phyloP scores from a whole-genome alignment of 1,140 invertebrate genomes.

The Scaptomyza graminum region DNA sequence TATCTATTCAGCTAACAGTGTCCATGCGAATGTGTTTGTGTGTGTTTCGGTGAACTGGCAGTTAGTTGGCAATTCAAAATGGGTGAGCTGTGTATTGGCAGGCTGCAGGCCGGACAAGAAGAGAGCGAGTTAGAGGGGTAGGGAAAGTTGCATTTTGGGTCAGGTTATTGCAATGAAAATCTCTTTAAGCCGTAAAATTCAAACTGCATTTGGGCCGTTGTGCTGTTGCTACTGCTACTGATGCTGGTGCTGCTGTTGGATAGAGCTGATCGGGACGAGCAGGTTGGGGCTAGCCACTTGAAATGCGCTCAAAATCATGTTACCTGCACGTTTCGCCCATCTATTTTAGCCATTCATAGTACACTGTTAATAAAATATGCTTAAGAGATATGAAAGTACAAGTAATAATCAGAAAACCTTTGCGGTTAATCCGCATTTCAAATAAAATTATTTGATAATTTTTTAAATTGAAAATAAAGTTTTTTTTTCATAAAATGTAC shows the following conservation, averaged over 20 bases:
- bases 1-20: constrained; percentile 20
- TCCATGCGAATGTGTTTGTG: constrained; percentile 34
- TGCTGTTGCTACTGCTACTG: constrained; percentile 12
- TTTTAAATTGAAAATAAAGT: no score
- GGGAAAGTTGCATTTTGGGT: constrained; percentile 58
- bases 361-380: not conserved
- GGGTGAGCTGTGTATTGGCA: constrained; percentile 53
- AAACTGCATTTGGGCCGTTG: constrained; percentile 68
- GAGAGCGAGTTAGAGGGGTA: constrained; percentile 13
- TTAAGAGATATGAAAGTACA: not conserved
- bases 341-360: constrained; percentile 40
- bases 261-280: not conserved
- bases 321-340: constrained; percentile 73
- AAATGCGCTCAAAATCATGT: constrained; percentile 70
- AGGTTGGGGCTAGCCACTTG: constrained; percentile 48
- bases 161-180: constrained; percentile 79
- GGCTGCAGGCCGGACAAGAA: constrained; percentile 44
- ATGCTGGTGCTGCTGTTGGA: not conserved
- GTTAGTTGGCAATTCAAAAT: constrained; percentile 69
- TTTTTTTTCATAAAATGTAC: no score
- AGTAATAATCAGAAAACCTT: not conserved
- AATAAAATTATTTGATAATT: no score
- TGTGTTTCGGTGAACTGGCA: constrained; percentile 38
- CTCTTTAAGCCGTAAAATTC: constrained; percentile 75
- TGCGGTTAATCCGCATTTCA: no score